phyloP scores from a whole-genome alignment of 2,888 invertebrate species.

The Melikaiella ostensackeni region DNA sequence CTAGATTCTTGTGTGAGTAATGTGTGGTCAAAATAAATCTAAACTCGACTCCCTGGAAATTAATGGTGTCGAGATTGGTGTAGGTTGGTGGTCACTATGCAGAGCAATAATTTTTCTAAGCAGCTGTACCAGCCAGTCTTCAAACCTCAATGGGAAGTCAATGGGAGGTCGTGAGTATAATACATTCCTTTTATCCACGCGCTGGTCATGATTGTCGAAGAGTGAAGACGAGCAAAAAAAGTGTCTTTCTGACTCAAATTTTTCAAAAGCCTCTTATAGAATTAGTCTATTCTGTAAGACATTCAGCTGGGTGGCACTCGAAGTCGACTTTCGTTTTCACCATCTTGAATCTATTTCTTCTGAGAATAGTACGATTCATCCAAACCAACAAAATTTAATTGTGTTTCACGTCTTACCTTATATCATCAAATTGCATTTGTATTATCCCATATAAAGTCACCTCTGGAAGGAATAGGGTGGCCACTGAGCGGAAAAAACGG shows the following conservation, averaged over 20 bases:
- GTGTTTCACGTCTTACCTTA: background rate
- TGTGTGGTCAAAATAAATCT: slow-evolving; percentile 36
- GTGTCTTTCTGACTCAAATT: slow-evolving; percentile 31
- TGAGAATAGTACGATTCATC: slow-evolving; percentile 20
- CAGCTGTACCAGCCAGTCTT: slow-evolving; percentile 47
- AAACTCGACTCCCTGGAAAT: slow-evolving; percentile 21
- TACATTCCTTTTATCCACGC: slow-evolving; percentile 51
- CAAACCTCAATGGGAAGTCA: slow-evolving; percentile 35
- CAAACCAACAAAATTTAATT: background rate
- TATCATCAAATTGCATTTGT: background rate
- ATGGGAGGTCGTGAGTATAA: slow-evolving; percentile 44
- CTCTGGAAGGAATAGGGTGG: no score
- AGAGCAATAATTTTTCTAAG: slow-evolving; percentile 48
- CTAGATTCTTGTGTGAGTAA: slow-evolving; percentile 16
- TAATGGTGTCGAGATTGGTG: slow-evolving; percentile 34
- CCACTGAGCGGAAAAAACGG: no score
- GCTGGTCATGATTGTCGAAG: slow-evolving; percentile 42
- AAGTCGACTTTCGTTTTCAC: slow-evolving; percentile 25
- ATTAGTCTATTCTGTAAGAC: slow-evolving; percentile 27
- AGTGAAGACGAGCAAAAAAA: slow-evolving; percentile 31
- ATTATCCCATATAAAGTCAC: background rate
- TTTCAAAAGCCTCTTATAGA: slow-evolving; percentile 23
- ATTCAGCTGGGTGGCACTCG: slow-evolving; percentile 20
- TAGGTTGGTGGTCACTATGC: slow-evolving; percentile 40
- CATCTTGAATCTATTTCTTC: slow-evolving; percentile 30